Conservation (phyloP, 2,888 invertebrate species). For the Rhodophaea formosa region DNA sequence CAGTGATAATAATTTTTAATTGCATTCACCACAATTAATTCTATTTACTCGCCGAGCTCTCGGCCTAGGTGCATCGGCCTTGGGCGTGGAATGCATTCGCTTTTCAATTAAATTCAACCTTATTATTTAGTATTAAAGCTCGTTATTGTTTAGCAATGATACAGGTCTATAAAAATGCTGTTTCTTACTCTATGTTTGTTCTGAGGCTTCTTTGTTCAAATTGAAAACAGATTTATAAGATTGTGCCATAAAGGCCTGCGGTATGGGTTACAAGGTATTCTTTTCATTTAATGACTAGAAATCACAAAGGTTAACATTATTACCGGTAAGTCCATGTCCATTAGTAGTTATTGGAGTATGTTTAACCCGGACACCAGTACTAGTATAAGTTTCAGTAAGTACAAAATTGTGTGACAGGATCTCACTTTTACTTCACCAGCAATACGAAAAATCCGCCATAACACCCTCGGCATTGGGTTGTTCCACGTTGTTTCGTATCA, state of each 20-base stretch:
- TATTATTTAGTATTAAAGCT: background rate
- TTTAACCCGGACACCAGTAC: too few species aligned
- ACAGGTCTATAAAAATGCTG: slow-evolving; percentile 11
- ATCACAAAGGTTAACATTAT: too few species aligned
- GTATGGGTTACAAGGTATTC: background rate
- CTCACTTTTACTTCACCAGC: too few species aligned
- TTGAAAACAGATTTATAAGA: background rate
- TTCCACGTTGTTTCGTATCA: too few species aligned
- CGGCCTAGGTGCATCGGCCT: slow-evolving; percentile 60
- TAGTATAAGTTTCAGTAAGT: too few species aligned
- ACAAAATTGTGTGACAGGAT: too few species aligned
- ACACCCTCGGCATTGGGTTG: too few species aligned
- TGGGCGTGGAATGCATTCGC: slow-evolving; percentile 57
- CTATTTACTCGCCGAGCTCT: slow-evolving; percentile 40
- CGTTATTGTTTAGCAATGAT: background rate
- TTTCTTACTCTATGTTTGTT: background rate
- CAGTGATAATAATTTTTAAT: slow-evolving; percentile 35
- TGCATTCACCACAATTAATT: slow-evolving; percentile 37
- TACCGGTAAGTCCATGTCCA: too few species aligned
- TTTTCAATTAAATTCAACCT: background rate
- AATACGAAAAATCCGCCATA: too few species aligned
- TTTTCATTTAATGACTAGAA: too few species aligned
- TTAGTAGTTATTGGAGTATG: too few species aligned
- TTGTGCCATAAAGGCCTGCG: background rate
- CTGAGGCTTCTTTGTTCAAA: slow-evolving; percentile 9